A percentile compares a stretch with the other conserved stretches of the same genome.
phyloP scores from a whole-genome alignment of 2,797 vertebrate species.

The Catostomus latipinnis region DNA sequence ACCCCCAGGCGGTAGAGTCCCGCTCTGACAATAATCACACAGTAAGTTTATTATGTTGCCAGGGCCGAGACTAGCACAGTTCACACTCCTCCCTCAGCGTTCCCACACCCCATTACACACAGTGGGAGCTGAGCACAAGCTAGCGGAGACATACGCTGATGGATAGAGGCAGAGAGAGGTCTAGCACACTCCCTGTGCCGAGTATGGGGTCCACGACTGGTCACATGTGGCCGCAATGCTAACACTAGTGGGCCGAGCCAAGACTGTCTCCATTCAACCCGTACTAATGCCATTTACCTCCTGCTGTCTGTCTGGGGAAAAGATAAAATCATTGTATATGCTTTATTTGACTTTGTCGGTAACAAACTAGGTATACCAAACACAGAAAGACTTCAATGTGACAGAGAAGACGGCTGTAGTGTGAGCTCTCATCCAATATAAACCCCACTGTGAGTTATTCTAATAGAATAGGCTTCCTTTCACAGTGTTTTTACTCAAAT shows the following conservation, averaged over 20 bases:
- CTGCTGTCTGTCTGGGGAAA: not conserved
- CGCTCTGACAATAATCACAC: conserved; percentile 75
- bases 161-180: conserved; percentile 66
- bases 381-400: conserved; percentile 18
- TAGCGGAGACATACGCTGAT: conserved; percentile 68
- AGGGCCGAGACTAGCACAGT: conserved; percentile 69
- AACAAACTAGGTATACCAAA: not conserved
- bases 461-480: conserved; percentile 36
- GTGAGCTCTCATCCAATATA: not conserved
- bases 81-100: conserved; percentile 66
- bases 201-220: conserved; percentile 12
- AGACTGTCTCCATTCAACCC: conserved; percentile 11
- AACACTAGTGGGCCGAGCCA: conserved; percentile 13
- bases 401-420: conserved; percentile 15
- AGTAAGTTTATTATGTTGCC: conserved; percentile 76
- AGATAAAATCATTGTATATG: not conserved
- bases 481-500: conserved; percentile 40
- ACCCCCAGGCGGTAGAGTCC: conserved; percentile 75
- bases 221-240: conserved; percentile 29
- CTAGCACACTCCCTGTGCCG: conserved; percentile 31
- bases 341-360: conserved; percentile 3
- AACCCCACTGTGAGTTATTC: conserved; percentile 37
- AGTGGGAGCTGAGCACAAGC: conserved; percentile 57
- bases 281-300: conserved; percentile 28
- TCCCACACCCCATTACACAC: conserved; percentile 80